A percentile compares a stretch with the other conserved stretches of the same genome.
These are phyloP conservation scores for Aricia agestis DNA, from an alignment of 1,140 invertebrate genomes.

Conservation along the genomic window DNA sequence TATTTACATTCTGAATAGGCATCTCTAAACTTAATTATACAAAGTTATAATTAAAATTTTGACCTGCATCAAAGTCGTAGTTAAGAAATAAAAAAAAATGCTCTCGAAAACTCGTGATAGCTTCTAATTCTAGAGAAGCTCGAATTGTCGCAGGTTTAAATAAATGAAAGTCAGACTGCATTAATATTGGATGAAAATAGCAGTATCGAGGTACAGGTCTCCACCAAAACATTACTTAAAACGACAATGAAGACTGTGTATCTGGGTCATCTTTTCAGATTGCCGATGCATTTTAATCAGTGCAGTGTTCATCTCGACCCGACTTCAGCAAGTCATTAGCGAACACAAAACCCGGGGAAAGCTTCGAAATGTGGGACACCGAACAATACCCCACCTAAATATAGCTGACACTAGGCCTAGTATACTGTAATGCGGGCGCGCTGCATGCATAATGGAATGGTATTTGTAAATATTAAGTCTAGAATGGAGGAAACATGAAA, in stretches of 20 bases:
- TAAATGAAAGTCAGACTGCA: too few relatives aligned
- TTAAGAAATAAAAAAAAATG: too few relatives aligned
- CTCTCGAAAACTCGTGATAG: too few relatives aligned
- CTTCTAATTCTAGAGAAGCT: too few relatives aligned
- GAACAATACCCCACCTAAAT: not conserved
- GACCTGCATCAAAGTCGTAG: too few relatives aligned
- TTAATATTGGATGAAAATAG: not conserved
- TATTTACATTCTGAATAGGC: too few relatives aligned
- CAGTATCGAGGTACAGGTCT: not conserved
- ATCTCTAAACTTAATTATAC: too few relatives aligned
- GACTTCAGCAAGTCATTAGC: not conserved
- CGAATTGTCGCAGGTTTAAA: too few relatives aligned
- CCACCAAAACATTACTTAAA: not conserved
- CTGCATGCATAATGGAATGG: not conserved
- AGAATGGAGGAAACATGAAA: not conserved
- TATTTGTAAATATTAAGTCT: not conserved
- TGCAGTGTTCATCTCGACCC: not conserved
- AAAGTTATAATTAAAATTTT: too few relatives aligned
- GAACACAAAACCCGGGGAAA: constrained; percentile 9
- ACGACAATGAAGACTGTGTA: not conserved
- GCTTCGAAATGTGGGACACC: constrained; percentile 7
- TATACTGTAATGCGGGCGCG: not conserved
- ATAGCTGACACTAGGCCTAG: constrained; percentile 7
- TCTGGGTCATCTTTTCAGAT: constrained; percentile 8
- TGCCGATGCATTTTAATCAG: constrained; percentile 12